Base-by-base conservation (phyloP, 2,888 invertebrate species). In the Ennomos fuscantarius region DNA sequence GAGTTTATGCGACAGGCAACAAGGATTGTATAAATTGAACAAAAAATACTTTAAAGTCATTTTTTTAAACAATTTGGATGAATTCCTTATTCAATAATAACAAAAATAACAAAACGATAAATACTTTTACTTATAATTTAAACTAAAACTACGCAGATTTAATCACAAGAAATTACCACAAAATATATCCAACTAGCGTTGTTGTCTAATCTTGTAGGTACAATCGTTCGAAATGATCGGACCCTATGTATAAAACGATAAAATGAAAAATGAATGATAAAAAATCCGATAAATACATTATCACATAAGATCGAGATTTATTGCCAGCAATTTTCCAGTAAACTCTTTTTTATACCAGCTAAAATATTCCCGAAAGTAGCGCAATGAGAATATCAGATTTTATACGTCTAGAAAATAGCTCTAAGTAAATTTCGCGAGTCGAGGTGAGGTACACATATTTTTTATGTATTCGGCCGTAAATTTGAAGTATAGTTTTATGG, bases 401-500 rank as follows among this genome's bases (percentile, higher is more conserved):
- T 74, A 78, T 76, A 73, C 63, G 65, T 66, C 67, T 66, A 60
- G 66, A 69, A 72, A 67, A 66, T 65, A 74, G 68, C 61, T 73
- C 59, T 74, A 76, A 75, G 69, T 70, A 80, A 81, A 82, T 82
- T 82, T 75, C 67, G 57, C 59, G 54, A 66, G 63, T 53, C 65
- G 66, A 70, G 72, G 72, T 70, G 68, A 71, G 73, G 67, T 67
- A 69, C 69, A 62, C 57, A 62, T 62, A 74, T 76, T 76, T 79
- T 80, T 81, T 82, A 81, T 81, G 76, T 78, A 75, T 75, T 67
- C 61, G 69, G 74, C 70, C 75, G 73, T 82, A 82, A 83, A 82
- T 72, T 71, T 69, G 69, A 68, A 79, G 80, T 78, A 81, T 80
- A 82, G 80, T 82, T 82, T 81, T 80, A 83, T 79, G 73, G 72